phyloP scores from a whole-genome alignment of 2,113 vertebrate genomes.

The Lepus europaeus region DNA sequence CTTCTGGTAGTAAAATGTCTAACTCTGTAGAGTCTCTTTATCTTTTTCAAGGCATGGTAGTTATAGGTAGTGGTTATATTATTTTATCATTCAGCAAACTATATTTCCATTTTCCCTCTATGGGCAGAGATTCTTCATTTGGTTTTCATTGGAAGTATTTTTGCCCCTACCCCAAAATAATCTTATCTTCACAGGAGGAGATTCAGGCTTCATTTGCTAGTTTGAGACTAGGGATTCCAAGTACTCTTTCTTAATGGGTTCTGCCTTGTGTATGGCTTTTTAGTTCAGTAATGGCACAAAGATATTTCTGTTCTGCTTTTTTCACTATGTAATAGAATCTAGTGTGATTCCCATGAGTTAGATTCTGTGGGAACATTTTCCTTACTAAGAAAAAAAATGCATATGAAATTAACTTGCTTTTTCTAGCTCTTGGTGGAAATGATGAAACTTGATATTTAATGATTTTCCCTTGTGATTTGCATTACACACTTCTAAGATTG shows the following conservation, averaged over 20 bases:
- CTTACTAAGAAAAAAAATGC: slow-evolving; percentile 72
- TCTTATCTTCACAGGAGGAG: slow-evolving; percentile 33
- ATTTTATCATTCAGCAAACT: slow-evolving; percentile 1
- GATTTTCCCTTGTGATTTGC: slow-evolving; percentile 37
- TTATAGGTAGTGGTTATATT: not conserved
- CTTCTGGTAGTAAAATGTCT: not conserved
- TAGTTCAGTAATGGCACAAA: slow-evolving; percentile 48
- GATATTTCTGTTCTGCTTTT: slow-evolving; percentile 68
- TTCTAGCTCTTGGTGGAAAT: slow-evolving; percentile 58
- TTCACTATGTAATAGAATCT: slow-evolving; percentile 63
- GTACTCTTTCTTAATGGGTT: slow-evolving; percentile 57
- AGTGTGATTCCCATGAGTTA: slow-evolving; percentile 72
- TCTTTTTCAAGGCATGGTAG: not conserved
- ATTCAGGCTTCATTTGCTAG: slow-evolving; percentile 47
- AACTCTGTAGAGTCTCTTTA: not conserved
- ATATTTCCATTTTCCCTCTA: not conserved
- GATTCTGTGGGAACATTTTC: slow-evolving; percentile 72
- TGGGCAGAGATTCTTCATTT: not conserved
- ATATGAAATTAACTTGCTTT: slow-evolving; percentile 69
- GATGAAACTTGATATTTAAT: slow-evolving; percentile 68
- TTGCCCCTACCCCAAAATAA: not conserved
- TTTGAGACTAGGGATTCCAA: not conserved
- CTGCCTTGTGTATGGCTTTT: slow-evolving; percentile 47
- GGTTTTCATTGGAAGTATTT: slow-evolving; percentile 46
- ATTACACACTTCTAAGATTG: slow-evolving; percentile 56